Conservation (phyloP, 2,888 invertebrate genomes). For the Scaptomyza tumidula region DNA sequence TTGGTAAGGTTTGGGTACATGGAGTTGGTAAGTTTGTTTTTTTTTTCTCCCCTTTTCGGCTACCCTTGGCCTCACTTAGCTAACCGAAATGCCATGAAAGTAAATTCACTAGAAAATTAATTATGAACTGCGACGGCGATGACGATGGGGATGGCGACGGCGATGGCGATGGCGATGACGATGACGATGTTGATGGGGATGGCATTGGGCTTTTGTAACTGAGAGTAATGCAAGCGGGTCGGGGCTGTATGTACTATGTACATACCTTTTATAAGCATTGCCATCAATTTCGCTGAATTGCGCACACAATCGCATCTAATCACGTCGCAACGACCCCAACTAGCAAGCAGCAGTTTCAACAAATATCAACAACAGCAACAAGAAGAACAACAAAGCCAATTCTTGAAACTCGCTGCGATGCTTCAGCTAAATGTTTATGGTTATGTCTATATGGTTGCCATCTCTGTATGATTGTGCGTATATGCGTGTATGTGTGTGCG, state of each 20-base stretch:
- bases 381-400: slow-evolving; percentile 32
- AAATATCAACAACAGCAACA: slow-evolving; percentile 14
- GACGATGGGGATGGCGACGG: slow-evolving; percentile 8
- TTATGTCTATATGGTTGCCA: slow-evolving; percentile 65
- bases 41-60: slow-evolving; percentile 12
- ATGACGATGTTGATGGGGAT: neutral
- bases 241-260: slow-evolving; percentile 36
- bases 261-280: slow-evolving; percentile 77
- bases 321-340: slow-evolving; percentile 69
- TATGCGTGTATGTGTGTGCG: slow-evolving; percentile 30
- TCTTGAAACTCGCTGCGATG: slow-evolving; percentile 40
- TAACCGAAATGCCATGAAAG: slow-evolving; percentile 74
- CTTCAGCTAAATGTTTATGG: slow-evolving; percentile 72
- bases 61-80: slow-evolving; percentile 56
- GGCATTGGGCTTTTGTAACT: slow-evolving; percentile 9
- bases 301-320: slow-evolving; percentile 80
- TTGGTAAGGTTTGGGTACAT: slow-evolving; percentile 1
- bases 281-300: slow-evolving; percentile 81
- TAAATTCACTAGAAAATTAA: slow-evolving; percentile 80
- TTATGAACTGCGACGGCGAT: slow-evolving; percentile 66
- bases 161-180: too few relatives aligned
- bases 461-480: slow-evolving; percentile 19
- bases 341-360: slow-evolving; percentile 39
- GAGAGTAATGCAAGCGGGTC: slow-evolving; percentile 63
- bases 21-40: slow-evolving; percentile 17